Evolutionary conservation across 1,140 invertebrate genomes (phyloP).

Genomic region (Lethocerus indicus): DNA sequence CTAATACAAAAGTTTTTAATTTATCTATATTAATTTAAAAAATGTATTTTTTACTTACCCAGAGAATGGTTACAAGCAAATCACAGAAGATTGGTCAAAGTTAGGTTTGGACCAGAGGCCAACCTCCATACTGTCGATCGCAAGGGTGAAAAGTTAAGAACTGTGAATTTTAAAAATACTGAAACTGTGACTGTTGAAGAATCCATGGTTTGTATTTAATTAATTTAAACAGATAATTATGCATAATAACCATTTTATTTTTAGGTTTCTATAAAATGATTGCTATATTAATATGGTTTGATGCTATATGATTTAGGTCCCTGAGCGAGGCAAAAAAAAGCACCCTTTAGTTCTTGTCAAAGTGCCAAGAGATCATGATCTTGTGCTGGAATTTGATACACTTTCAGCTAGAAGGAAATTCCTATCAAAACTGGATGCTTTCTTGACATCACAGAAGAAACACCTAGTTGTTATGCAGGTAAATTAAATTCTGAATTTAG

Average conservation of each 20-base stretch:
- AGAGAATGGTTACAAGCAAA: slow-evolving; percentile 91
- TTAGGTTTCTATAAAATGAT: neutral
- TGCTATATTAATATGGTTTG: neutral
- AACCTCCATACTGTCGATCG: slow-evolving; percentile 70
- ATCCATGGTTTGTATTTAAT: slow-evolving; percentile 33
- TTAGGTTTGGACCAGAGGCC: slow-evolving; percentile 72
- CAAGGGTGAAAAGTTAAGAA: slow-evolving; percentile 75
- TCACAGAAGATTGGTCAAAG: slow-evolving; percentile 74
- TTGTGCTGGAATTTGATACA: slow-evolving; percentile 86
- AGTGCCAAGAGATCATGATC: slow-evolving; percentile 84
- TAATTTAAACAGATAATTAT: neutral
- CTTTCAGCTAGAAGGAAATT: slow-evolving; percentile 69
- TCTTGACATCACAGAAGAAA: slow-evolving; percentile 68
- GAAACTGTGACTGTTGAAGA: slow-evolving; percentile 68
- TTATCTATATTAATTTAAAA: too few species aligned
- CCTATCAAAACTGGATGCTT: slow-evolving; percentile 73
- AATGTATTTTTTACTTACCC: neutral
- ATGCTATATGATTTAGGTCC: slow-evolving; percentile 8
- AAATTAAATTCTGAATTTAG: too few species aligned
- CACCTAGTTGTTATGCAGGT: slow-evolving; percentile 49
- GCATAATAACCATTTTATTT: neutral
- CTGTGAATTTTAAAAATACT: slow-evolving; percentile 54
- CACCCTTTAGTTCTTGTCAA: slow-evolving; percentile 69
- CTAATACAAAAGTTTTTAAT: too few species aligned
- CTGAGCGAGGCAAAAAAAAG: slow-evolving; percentile 49